Conservation (phyloP, 2,888 invertebrate genomes). For the Lasioglossum zephyrum region DNA sequence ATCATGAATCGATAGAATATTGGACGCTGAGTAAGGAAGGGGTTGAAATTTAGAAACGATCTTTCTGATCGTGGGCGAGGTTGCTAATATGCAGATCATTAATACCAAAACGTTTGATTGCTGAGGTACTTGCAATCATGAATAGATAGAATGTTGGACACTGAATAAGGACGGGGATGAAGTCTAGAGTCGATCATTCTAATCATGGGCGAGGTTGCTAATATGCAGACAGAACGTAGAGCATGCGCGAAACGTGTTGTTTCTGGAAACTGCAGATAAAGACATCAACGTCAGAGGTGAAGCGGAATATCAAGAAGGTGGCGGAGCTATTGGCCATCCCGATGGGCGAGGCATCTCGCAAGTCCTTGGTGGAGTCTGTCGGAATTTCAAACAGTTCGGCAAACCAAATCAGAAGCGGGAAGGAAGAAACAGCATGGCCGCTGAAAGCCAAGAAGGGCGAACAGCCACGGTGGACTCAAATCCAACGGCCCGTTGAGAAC, state of each 20-base stretch:
- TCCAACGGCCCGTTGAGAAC: conserved; percentile 9
- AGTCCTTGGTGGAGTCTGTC: conserved; percentile 66
- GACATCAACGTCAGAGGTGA: conserved; percentile 67
- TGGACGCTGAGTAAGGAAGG: too few species aligned
- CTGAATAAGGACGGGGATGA: not conserved
- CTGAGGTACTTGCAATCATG: not conserved
- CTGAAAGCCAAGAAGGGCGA: conserved; percentile 49
- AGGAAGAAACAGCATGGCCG: conserved; percentile 14
- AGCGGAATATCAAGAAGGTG: conserved; percentile 72
- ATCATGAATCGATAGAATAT: not conserved
- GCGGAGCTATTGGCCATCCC: conserved; percentile 71
- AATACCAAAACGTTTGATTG: not conserved
- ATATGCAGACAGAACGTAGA: not conserved
- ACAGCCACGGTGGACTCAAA: conserved; percentile 3
- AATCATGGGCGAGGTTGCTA: not conserved
- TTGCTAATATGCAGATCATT: too few species aligned
- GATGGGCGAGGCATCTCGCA: conserved; percentile 58
- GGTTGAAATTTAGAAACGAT: too few species aligned
- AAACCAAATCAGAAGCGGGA: conserved; percentile 57
- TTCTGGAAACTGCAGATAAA: conserved; percentile 63
- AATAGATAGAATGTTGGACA: not conserved
- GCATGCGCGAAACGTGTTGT: not conserved
- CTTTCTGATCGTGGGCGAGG: too few species aligned
- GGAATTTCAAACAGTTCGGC: conserved; percentile 65
- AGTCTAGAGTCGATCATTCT: not conserved